phyloP scores from a whole-genome alignment of 2,797 vertebrate genomes.

The Enteromius treurensis region DNA sequence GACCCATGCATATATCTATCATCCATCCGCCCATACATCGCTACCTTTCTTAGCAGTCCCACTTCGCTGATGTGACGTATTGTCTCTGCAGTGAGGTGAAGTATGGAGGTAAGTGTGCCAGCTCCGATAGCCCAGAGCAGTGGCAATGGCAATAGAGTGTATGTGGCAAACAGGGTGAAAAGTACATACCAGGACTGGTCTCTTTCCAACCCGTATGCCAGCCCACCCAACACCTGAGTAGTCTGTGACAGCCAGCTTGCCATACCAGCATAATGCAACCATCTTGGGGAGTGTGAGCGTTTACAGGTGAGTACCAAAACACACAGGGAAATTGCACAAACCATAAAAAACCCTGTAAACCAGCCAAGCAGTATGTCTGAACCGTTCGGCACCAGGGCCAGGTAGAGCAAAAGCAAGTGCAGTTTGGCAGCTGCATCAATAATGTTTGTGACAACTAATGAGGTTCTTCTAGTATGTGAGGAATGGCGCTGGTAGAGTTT shows the following conservation, averaged over 20 bases:
- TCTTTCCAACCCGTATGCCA: slow-evolving; percentile 77
- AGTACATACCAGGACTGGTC: slow-evolving; percentile 82
- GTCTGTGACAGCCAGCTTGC: slow-evolving; percentile 81
- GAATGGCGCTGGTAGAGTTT: slow-evolving; percentile 81
- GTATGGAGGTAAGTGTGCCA: slow-evolving; percentile 73
- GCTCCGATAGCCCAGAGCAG: slow-evolving; percentile 81
- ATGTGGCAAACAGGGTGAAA: slow-evolving; percentile 80
- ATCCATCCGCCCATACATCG: not conserved
- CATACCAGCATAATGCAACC: slow-evolving; percentile 76
- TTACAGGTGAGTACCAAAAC: slow-evolving; percentile 73
- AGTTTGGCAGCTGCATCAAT: slow-evolving; percentile 79
- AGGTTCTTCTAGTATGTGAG: slow-evolving; percentile 77
- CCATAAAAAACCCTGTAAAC: slow-evolving; percentile 75
- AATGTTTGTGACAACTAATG: slow-evolving; percentile 76
- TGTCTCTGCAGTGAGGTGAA: slow-evolving; percentile 74
- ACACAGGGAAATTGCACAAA: slow-evolving; percentile 68
- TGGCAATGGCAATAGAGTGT: slow-evolving; percentile 80
- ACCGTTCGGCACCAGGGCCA: slow-evolving; percentile 68
- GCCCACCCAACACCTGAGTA: slow-evolving; percentile 74
- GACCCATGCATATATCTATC: not conserved
- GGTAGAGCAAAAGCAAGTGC: slow-evolving; percentile 75
- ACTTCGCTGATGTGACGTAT: slow-evolving; percentile 66
- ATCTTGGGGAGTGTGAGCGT: slow-evolving; percentile 72
- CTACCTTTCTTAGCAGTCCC: slow-evolving; percentile 74
- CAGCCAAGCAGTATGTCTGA: slow-evolving; percentile 65